These are phyloP conservation scores for Ametastegia equiseti DNA, from an alignment of 2,888 invertebrate genomes.

Conservation along the genomic window DNA sequence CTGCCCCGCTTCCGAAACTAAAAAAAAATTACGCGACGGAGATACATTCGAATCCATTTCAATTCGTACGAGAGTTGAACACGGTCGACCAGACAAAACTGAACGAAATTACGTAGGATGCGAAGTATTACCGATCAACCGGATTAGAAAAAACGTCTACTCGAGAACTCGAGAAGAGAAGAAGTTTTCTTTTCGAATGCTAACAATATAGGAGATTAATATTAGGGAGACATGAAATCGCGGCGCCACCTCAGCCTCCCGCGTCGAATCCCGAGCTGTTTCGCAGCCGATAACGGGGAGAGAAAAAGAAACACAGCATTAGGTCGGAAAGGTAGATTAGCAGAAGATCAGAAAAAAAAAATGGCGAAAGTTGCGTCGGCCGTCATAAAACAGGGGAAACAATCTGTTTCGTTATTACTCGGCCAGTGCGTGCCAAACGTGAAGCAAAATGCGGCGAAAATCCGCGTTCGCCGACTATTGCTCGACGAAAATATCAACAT, in stretches of 20 bases:
- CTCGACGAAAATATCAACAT: constrained; percentile 87
- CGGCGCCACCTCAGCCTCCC: background rate
- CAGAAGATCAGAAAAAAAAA: background rate
- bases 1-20: background rate
- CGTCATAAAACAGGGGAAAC: background rate
- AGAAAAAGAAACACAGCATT: background rate
- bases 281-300: background rate
- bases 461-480: constrained; percentile 86
- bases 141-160: no score
- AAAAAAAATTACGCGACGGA: background rate
- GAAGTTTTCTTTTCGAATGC: no score
- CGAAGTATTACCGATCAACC: no score
- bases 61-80: no score
- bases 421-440: constrained; percentile 89
- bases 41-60: background rate
- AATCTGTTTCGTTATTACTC: constrained; percentile 75
- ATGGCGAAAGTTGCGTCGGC: constrained; percentile 49
- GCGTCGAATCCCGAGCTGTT: background rate
- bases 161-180: no score
- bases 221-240: background rate
- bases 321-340: constrained; percentile 1
- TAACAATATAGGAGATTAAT: no score
- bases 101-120: no score
- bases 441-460: constrained; percentile 88
- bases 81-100: no score